These are phyloP conservation scores for Athalia cordata DNA, from an alignment of 2,888 invertebrate genomes.

Conservation along the genomic window DNA sequence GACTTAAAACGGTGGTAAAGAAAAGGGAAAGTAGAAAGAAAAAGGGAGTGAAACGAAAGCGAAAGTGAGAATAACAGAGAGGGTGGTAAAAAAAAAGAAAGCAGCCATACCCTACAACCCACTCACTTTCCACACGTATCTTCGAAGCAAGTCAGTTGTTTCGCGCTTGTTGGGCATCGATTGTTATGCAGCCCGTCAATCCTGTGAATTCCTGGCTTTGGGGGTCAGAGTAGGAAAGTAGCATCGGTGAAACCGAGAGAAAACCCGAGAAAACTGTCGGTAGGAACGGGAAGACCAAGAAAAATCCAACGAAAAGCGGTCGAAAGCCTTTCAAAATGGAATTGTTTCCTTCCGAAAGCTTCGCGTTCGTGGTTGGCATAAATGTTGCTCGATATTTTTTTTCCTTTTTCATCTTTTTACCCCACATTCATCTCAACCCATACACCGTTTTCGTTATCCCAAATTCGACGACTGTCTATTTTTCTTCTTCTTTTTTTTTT, in stretches of 20 bases:
- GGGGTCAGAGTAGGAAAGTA: constrained; percentile 21
- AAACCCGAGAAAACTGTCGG: constrained; percentile 9
- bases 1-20: too few relatives aligned
- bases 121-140: constrained; percentile 30
- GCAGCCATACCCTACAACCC: constrained; percentile 1
- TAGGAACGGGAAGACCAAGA: background rate
- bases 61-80: too few relatives aligned
- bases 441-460: constrained; percentile 15
- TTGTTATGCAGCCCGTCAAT: constrained; percentile 45
- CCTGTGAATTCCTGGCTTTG: constrained; percentile 36
- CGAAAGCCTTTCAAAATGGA: constrained; percentile 38
- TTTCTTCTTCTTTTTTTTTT: constrained; percentile 16
- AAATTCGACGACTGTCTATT: constrained; percentile 4
- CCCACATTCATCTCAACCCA: background rate
- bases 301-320: constrained; percentile 19
- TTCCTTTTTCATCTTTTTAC: background rate
- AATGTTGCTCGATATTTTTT: constrained; percentile 18
- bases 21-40: background rate
- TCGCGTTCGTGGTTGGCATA: constrained; percentile 35
- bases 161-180: constrained; percentile 44
- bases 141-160: constrained; percentile 38
- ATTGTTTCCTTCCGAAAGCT: constrained; percentile 39
- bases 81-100: background rate
- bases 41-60: background rate
- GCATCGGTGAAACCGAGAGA: constrained; percentile 32